Conservation (phyloP, 2,888 invertebrate genomes). For the Hirtodrosophila trivittata region DNA sequence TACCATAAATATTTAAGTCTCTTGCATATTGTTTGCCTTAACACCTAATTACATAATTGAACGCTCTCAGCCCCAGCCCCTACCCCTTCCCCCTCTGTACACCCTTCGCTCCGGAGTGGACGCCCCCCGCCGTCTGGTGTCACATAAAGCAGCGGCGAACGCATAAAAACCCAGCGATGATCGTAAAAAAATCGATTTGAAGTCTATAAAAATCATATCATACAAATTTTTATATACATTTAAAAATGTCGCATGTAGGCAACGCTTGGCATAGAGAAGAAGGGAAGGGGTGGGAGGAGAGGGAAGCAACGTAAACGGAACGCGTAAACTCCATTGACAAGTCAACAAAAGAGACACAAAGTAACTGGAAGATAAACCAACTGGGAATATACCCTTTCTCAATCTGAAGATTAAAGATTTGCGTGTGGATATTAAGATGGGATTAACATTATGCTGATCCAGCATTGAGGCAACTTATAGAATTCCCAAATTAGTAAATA, state of each 20-base stretch:
- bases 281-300: not conserved
- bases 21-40: conserved; percentile 52
- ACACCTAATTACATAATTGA: conserved; percentile 78
- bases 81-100: not conserved
- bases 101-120: conserved; percentile 1
- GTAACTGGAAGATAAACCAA: not conserved
- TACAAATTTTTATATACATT: conserved; percentile 75
- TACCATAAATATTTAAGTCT: conserved; percentile 38
- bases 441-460: too few species aligned
- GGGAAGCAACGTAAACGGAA: conserved; percentile 9
- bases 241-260: conserved; percentile 26
- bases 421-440: too few species aligned
- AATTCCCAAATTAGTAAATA: too few species aligned
- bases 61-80: not conserved
- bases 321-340: conserved; percentile 39
- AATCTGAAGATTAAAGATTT: not conserved
- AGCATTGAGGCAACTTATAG: too few species aligned
- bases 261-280: not conserved
- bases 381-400: too few species aligned
- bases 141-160: conserved; percentile 69
- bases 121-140: conserved; percentile 46
- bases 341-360: conserved; percentile 31
- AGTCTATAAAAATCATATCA: conserved; percentile 77
- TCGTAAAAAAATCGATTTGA: conserved; percentile 78
- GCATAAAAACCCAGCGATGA: conserved; percentile 72